These are phyloP conservation scores for Saturnia japonica DNA, from an alignment of 2,888 invertebrate genomes.

Conservation along the genomic window DNA sequence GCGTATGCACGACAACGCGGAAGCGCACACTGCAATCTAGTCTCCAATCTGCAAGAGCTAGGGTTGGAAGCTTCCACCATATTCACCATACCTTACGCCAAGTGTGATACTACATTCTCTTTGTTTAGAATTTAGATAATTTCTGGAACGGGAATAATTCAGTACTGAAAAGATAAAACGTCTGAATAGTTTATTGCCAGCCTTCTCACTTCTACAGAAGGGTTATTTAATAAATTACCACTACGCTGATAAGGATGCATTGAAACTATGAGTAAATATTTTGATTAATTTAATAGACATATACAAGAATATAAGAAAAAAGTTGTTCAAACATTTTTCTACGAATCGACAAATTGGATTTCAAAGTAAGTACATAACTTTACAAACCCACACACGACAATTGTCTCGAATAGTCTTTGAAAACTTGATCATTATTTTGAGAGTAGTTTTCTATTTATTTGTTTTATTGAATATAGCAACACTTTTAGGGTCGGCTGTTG, in stretches of 20 bases:
- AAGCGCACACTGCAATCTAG: too few species aligned
- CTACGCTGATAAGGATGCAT: too few species aligned
- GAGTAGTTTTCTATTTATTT: not conserved
- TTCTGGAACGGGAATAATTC: not conserved
- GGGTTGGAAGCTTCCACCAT: not conserved
- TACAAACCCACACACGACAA: not conserved
- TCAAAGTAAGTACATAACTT: not conserved
- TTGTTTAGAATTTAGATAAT: not conserved
- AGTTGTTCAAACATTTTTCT: not conserved
- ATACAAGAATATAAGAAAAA: not conserved
- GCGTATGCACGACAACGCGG: too few species aligned
- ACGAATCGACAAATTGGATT: not conserved
- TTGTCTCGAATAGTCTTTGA: not conserved
- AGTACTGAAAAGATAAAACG: not conserved
- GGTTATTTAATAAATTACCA: too few species aligned
- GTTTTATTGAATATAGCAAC: conserved; percentile 24
- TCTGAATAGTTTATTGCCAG: not conserved
- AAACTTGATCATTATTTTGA: not conserved
- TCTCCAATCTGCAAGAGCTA: too few species aligned
- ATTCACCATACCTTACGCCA: not conserved
- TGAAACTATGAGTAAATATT: not conserved
- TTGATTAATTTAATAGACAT: too few species aligned
- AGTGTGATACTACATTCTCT: too few species aligned
- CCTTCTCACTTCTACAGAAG: too few species aligned
- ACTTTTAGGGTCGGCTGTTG: conserved; percentile 23